Conservation (phyloP, 2,888 invertebrate genomes). For the Sepiola atlantica region DNA sequence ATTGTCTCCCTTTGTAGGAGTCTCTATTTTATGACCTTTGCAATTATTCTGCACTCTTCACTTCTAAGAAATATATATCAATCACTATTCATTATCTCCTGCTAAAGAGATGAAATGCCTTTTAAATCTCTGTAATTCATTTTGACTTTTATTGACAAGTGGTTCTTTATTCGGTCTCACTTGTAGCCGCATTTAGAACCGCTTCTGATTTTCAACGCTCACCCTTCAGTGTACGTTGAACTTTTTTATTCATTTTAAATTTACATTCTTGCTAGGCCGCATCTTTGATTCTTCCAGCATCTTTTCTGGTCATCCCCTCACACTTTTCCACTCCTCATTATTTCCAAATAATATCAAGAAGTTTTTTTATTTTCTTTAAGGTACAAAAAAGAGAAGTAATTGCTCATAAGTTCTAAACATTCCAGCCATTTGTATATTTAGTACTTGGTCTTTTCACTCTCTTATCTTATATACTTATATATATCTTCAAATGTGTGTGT, state of each 20-base stretch:
- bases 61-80: neutral
- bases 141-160: neutral
- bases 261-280: neutral
- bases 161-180: neutral
- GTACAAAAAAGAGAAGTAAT: neutral
- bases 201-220: neutral
- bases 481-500: no score
- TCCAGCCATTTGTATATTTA: neutral
- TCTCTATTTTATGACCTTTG: neutral
- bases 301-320: neutral
- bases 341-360: neutral
- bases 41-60: neutral
- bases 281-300: neutral
- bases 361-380: neutral
- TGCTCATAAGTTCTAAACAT: neutral
- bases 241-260: neutral
- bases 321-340: no score
- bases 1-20: no score
- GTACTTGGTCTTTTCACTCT: neutral
- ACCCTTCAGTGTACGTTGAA: neutral
- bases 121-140: neutral
- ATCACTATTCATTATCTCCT: neutral
- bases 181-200: neutral
- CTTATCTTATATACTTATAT: neutral
- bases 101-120: neutral